Percentiles rank a stretch among this genome's conserved stretches.
Evolutionary conservation across 2,797 vertebrate species (phyloP).

Genomic region (Lepus townsendii): DNA sequence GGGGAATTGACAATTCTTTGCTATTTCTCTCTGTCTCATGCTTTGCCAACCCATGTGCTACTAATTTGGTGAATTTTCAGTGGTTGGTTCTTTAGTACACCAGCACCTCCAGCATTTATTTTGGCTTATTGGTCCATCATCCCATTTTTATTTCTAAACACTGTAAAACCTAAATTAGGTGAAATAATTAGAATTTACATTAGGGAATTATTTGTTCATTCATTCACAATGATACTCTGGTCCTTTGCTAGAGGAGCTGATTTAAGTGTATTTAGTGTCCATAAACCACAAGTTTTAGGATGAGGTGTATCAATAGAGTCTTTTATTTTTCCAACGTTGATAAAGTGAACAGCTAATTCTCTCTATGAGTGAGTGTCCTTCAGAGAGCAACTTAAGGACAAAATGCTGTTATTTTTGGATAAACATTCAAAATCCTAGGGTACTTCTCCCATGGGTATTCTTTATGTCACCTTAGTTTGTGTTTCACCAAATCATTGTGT

Average conservation of each 20-base stretch:
- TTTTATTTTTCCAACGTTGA: slow-evolving; percentile 32
- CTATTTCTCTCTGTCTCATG: background rate
- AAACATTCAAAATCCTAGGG: slow-evolving; percentile 31
- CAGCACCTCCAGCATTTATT: slow-evolving; percentile 80
- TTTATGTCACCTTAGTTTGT: background rate
- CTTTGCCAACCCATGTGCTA: background rate
- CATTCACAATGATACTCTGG: slow-evolving; percentile 67
- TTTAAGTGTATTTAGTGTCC: background rate
- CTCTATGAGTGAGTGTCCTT: background rate
- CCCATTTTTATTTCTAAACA: slow-evolving; percentile 64
- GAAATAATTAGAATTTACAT: slow-evolving; percentile 75
- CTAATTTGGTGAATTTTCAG: slow-evolving; percentile 34
- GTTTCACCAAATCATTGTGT: background rate
- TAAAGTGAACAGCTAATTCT: slow-evolving; percentile 25
- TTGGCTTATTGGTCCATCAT: slow-evolving; percentile 72
- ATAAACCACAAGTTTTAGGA: slow-evolving; percentile 22
- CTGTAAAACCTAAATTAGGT: slow-evolving; percentile 77
- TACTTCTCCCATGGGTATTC: background rate
- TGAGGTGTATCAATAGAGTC: slow-evolving; percentile 30
- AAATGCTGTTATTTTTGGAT: background rate
- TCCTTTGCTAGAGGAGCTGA: background rate
- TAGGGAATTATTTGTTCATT: slow-evolving; percentile 79
- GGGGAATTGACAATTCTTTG: background rate
- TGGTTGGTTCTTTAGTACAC: slow-evolving; percentile 5
- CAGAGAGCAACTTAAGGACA: slow-evolving; percentile 30